phyloP scores from a whole-genome alignment of 2,113 vertebrate genomes.

The Plectropomus leopardus region DNA sequence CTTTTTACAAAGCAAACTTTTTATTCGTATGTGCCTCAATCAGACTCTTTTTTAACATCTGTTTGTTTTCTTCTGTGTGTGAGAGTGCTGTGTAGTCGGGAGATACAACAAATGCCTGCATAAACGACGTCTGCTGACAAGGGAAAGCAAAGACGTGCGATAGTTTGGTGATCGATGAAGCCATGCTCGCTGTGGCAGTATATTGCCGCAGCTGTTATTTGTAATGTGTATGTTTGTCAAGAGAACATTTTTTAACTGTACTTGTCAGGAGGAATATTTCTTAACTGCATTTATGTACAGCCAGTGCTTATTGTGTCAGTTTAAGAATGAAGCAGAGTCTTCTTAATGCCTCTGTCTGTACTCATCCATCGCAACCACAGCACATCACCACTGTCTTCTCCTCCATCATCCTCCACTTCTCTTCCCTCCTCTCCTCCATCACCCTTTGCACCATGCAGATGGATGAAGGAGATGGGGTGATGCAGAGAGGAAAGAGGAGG shows the following conservation, averaged over 20 bases:
- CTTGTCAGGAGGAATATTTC: slow-evolving; percentile 63
- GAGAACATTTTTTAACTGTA: slow-evolving; percentile 49
- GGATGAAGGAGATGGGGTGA: slow-evolving; percentile 40
- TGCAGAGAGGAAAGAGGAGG: slow-evolving; percentile 16
- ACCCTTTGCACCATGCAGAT: slow-evolving; percentile 29
- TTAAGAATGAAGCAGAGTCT: slow-evolving; percentile 60
- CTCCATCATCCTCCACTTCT: slow-evolving; percentile 56
- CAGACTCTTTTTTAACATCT: neutral
- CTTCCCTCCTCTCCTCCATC: slow-evolving; percentile 44
- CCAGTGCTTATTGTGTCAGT: slow-evolving; percentile 47
- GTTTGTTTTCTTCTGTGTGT: neutral
- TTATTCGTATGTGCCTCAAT: neutral
- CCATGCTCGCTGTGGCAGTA: slow-evolving; percentile 29
- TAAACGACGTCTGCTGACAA: slow-evolving; percentile 30
- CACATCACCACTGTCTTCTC: slow-evolving; percentile 53
- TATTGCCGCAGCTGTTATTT: slow-evolving; percentile 51
- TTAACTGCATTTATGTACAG: slow-evolving; percentile 47
- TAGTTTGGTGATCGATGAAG: slow-evolving; percentile 44
- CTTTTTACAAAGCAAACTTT: neutral
- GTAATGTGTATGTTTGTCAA: slow-evolving; percentile 55
- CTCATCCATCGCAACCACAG: slow-evolving; percentile 65
- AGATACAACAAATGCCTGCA: slow-evolving; percentile 20
- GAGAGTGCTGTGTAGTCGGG: neutral
- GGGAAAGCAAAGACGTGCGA: slow-evolving; percentile 13
- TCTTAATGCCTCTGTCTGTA: slow-evolving; percentile 48